Evolutionary conservation across 2,797 vertebrate genomes (phyloP), one percentile per base, ranked within the genome.

Genomic region (Spondyliosoma cantharus): DNA sequence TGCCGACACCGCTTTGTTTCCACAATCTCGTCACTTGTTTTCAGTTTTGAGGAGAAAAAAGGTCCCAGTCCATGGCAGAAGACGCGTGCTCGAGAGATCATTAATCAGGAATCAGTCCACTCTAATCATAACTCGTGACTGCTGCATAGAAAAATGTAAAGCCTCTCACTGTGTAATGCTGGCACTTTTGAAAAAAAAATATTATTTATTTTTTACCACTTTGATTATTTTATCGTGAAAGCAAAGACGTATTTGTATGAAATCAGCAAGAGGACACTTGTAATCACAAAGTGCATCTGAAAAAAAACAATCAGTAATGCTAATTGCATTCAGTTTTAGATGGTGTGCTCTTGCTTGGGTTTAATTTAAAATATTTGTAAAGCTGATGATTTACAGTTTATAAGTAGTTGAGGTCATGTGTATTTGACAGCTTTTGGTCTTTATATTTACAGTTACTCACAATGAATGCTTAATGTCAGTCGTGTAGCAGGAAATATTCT

Each of bases 231-330:
- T 66, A 79, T 84, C 67, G 73, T 71, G 64, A 72, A 76, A 80
- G 52, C 42, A 75, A 75, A 76, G 73, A 74, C 60, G 56, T 80
- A 79, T 73, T 70, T 60, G 85, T 49, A 84, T 57, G 76, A 87
- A 91, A 83, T 90, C 84, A 85, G 68, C 82, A 32, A 37, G 43
- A 79, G 81, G 80, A 85, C 62, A 83, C 84, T 84, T 84, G 76
- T 78, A 85, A 93, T 94, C 74, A 91, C 67, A 75, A 82, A 75
- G 77, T 89, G 77, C 78, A 78, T 80, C 78, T 72, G 52, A 53
- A 90, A 62, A 82, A 90, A 85, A 90, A 84, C 57, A 77, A 90
- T 90, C 82, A 81, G 60, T 79, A 83, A 80, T 87, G 84, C 78
- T 90, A 86, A 93, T 92, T 86, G 45, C 50, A 61, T 87, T 86